These are phyloP conservation scores for Isotomurus palustris DNA, from an alignment of 2,888 invertebrate genomes.

Conservation along the genomic window DNA sequence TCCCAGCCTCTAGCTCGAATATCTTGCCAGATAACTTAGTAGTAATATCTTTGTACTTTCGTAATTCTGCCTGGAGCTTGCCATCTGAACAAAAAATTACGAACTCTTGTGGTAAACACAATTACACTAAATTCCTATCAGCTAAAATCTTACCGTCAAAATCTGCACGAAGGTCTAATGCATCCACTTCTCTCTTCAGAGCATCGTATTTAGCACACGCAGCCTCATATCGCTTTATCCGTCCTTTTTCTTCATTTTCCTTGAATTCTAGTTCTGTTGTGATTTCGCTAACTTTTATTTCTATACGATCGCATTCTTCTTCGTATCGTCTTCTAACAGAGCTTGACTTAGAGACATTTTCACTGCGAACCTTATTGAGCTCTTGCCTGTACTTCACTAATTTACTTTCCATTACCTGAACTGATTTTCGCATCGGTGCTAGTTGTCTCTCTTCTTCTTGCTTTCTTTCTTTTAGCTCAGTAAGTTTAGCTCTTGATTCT, in stretches of 20 bases:
- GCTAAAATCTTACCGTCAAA: constrained; percentile 18
- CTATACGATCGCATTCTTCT: constrained; percentile 26
- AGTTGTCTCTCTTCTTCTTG: constrained; percentile 26
- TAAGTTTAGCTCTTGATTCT: too few relatives aligned
- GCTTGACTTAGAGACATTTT: constrained; percentile 8
- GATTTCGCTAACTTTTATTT: constrained; percentile 20
- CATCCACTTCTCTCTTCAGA: constrained; percentile 25
- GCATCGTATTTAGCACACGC: constrained; percentile 11
- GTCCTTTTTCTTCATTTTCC: constrained; percentile 30
- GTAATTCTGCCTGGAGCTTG: constrained; percentile 10
- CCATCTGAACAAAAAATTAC: constrained; percentile 5
- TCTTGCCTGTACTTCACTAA: constrained; percentile 19
- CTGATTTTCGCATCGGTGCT: constrained; percentile 31
- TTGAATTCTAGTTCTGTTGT: constrained; percentile 20
- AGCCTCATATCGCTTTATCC: constrained; percentile 13
- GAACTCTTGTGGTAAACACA: too few relatives aligned
- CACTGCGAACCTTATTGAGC: constrained; percentile 15
- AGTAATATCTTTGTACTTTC: too few relatives aligned
- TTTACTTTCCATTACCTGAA: constrained; percentile 25
- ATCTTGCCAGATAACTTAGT: constrained; percentile 17
- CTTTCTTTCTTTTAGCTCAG: constrained; percentile 15
- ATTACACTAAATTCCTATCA: too few relatives aligned
- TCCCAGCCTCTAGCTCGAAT: constrained; percentile 15
- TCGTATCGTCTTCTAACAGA: constrained; percentile 23
- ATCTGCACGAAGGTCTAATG: constrained; percentile 6